Conservation (phyloP, 2,888 invertebrate species). For the Crossocerus cetratus region DNA sequence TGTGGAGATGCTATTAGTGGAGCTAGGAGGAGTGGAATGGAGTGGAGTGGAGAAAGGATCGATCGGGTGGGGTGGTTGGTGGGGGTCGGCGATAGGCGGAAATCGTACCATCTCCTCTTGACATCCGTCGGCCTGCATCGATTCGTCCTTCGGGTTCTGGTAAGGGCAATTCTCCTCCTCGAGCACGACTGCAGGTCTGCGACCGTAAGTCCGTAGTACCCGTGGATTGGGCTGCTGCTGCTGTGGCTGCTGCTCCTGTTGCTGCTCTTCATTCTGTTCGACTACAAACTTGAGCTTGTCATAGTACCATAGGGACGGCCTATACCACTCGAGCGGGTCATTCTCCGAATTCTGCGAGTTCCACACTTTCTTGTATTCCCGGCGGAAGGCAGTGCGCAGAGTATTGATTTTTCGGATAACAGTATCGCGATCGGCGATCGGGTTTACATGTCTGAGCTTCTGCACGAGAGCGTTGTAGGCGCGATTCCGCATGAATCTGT, state of each 20-base stretch:
- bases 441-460: slow-evolving; percentile 48
- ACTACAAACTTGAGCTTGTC: slow-evolving; percentile 52
- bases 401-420: slow-evolving; percentile 55
- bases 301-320: slow-evolving; percentile 53
- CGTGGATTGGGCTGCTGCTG: too few relatives aligned
- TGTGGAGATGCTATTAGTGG: neutral
- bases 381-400: slow-evolving; percentile 49
- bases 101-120: slow-evolving; percentile 45
- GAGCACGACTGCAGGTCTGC: neutral
- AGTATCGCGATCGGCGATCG: slow-evolving; percentile 45
- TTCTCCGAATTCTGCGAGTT: slow-evolving; percentile 23
- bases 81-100: neutral
- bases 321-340: slow-evolving; percentile 33
- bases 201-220: neutral
- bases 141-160: slow-evolving; percentile 11
- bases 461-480: slow-evolving; percentile 45
- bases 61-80: neutral
- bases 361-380: slow-evolving; percentile 51
- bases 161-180: slow-evolving; percentile 18
- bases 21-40: neutral
- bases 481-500: slow-evolving; percentile 37
- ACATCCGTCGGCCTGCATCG: slow-evolving; percentile 18
- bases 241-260: neutral
- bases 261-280: slow-evolving; percentile 47
- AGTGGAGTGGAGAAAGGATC: neutral